Base-by-base conservation (phyloP, 2,797 vertebrate genomes). In the Enteromius paludinosus region DNA sequence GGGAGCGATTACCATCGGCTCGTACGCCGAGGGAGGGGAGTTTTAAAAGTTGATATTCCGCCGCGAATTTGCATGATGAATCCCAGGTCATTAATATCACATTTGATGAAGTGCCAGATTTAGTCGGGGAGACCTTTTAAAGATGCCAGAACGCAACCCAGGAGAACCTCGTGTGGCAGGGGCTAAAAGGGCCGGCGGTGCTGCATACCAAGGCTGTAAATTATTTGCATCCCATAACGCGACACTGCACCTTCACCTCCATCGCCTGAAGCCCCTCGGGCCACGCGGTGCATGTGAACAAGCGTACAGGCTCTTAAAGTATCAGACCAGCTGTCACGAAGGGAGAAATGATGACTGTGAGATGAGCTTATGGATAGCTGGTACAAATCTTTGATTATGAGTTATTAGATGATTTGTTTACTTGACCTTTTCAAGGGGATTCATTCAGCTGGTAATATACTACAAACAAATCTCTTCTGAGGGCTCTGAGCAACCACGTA, bases 41-140 rank as follows among this genome's bases (percentile, higher is more conserved):
- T 54, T 74, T 75, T n/a, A 62, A 73, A 83, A 78, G 81, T 83
- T 84, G 69, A 78, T 74, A 78, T 86, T 88, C 82, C 47, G n/a
- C 84, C 9, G 64, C 9, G 25, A 85, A 86, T 85, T 85, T 88
- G 87, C 87, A 85, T 84, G 83, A 85, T 80, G 85, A 85, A 81
- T 87, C 66, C 72, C 45, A 47, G 83, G 81, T 86, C 86, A 81
- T 87, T 89, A 86, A 82, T 86, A 85, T 86, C 81, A 54, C 83
- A 56, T 85, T 79, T 88, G 86, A 86, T 85, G 81, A 81, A 87
- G 83, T 79, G 86, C 74, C 82, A 86, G 86, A 78, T 77, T 84
- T 79, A 82, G 82, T 56, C 33, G 20, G 30, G 74, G 56, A 82
- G 84, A 82, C 77, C 81, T 76, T 86, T 87, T 68, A 79, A 81